Conservation (phyloP, 30 jellyfish, hydroid and myxozoan genomes). For the Chironex yamaguchii region DNA sequence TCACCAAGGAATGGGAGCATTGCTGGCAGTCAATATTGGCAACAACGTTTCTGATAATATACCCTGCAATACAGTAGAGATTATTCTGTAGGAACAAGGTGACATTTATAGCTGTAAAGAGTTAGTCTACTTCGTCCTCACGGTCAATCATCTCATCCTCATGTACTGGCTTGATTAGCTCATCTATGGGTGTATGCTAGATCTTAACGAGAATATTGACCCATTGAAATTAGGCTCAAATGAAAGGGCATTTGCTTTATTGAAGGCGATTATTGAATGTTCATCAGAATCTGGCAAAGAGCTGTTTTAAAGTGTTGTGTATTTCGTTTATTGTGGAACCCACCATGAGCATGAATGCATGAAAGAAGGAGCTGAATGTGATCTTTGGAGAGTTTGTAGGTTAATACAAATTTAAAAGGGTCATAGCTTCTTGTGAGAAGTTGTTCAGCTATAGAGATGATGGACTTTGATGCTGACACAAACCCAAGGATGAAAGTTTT, state of each 20-base stretch:
- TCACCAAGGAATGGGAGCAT: conserved; percentile 7
- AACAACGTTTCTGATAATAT: conserved; percentile 7
- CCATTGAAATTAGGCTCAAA: conserved; percentile 2
- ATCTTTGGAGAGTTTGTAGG: not conserved
- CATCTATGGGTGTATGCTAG: conserved; percentile 26
- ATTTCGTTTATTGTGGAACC: conserved; percentile 8
- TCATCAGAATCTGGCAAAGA: not conserved
- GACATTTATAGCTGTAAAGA: too few relatives aligned
- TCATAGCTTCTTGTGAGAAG: too few relatives aligned
- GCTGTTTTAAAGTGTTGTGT: conserved; percentile 12
- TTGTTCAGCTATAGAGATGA: not conserved
- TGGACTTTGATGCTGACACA: not conserved
- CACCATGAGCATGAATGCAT: not conserved
- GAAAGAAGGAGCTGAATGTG: not conserved
- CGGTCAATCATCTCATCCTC: not conserved
- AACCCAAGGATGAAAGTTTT: not conserved
- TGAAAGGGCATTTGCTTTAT: not conserved
- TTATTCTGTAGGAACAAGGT: not conserved
- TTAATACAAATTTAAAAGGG: too few relatives aligned
- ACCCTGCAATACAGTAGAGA: conserved; percentile 15
- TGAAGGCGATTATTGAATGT: conserved; percentile 3
- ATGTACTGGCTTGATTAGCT: not conserved
- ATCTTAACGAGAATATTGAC: conserved; percentile 9
- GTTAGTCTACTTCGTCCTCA: not conserved
- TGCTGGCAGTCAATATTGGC: conserved; percentile 7